Evolutionary conservation across 2,113 vertebrate species (phyloP), one percentile per base, ranked within the genome.

Genomic region (Rhinogobius similis): DNA sequence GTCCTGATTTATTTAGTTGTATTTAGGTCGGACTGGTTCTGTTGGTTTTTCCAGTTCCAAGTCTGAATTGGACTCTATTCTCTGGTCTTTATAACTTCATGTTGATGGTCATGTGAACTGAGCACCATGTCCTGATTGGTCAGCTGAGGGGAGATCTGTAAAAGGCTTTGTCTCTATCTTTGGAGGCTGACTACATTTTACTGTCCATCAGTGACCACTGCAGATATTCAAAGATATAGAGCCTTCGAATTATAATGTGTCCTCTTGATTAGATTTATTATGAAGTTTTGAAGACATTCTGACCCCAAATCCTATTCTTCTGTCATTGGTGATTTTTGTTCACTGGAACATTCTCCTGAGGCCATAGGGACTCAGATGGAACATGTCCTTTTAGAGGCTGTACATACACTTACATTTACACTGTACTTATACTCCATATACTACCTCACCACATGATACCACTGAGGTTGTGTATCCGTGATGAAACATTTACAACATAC

Each of bases 81-180:
- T 55, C 23, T 55, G 23, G 4, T 14, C 52, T 55, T 55, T 55
- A 55, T 55, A 55, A 55, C 52, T 23, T 55, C 52, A 24, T 55
- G 52, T 14, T 55, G 52, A 55, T 24, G 24, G 23, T 26, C 52
- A 55, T 26, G 52, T 55, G 52, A 55, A 11, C 23, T 55, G 11
- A 12, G 52, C 23, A 12, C 52, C 1, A 5, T 14, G 24, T 14
- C 12, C 12, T 55, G 52, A 26, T 55, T 55, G 52, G 52, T 55
- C 12, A 12, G 23, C 26, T 55, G 23, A 55, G 52, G 23, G 11
- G 13, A 53, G 52, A 55, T 26, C 52, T 55, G 23, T 55, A 55
- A 55, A 55, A 55, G 52, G 52, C 52, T 55, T 26, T 55, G 52
- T 55, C 52, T 55, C 52, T 55, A 55, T 55, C 52, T 55, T 55